Evolutionary conservation across 2,113 vertebrate species (phyloP).

Genomic region (Thinocorus orbignyianus): DNA sequence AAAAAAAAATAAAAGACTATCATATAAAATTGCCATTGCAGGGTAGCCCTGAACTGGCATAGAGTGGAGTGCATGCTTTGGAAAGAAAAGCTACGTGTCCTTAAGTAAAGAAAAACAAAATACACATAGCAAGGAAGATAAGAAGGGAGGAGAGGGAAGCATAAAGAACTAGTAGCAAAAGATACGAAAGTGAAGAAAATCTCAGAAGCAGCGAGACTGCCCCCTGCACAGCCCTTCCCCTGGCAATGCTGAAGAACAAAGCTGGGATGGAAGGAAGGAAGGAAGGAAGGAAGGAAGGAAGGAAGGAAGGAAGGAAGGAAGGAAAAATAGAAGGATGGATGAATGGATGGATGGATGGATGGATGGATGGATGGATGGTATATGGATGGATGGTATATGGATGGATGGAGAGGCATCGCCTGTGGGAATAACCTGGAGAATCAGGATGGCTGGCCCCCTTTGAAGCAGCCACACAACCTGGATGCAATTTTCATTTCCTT

Average conservation of each 20-base stretch:
- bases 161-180: neutral
- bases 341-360: neutral
- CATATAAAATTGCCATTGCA: neutral
- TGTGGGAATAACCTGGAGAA: neutral
- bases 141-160: accelerated
- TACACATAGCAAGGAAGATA: neutral
- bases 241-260: neutral
- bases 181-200: neutral
- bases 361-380: neutral
- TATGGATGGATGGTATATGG: neutral
- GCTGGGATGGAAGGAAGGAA: neutral
- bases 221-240: neutral
- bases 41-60: neutral
- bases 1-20: neutral
- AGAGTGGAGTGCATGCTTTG: neutral
- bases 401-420: neutral
- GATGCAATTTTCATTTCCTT: conserved; percentile 42
- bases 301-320: too few relatives aligned
- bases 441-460: neutral
- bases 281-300: neutral
- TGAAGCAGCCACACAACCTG: conserved; percentile 7
- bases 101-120: neutral
- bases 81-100: neutral
- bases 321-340: too few relatives aligned
- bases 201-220: neutral